Percentiles rank a stretch among this genome's conserved stretches.
Evolutionary conservation across 1,140 invertebrate species (phyloP).

Genomic region (Dendroctonus ponderosae): DNA sequence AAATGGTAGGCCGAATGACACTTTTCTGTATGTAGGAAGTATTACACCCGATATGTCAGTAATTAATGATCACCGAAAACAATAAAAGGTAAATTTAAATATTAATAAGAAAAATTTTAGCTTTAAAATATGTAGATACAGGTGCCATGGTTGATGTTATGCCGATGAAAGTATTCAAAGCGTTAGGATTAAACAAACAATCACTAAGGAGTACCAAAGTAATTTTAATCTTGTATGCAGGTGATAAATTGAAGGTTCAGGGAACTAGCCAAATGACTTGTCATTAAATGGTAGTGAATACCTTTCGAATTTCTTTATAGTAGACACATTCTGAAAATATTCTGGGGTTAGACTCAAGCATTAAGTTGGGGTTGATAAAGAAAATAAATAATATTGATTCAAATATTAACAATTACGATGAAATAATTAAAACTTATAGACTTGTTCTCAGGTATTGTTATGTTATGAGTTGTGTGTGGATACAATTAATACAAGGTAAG

Average conservation of each 20-base stretch:
- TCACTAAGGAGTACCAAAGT: slow-evolving; percentile 1
- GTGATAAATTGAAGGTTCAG: slow-evolving; percentile 26
- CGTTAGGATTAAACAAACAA: slow-evolving; percentile 5
- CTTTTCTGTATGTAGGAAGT: neutral
- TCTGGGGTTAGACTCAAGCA: no score
- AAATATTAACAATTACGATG: no score
- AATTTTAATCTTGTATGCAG: slow-evolving; percentile 26
- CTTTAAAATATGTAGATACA: slow-evolving; percentile 19
- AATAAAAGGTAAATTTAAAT: neutral
- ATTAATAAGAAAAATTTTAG: neutral
- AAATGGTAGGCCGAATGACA: neutral
- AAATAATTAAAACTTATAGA: no score
- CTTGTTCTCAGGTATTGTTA: no score
- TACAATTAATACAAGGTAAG: no score
- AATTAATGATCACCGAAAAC: neutral
- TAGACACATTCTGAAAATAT: no score
- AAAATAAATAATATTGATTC: no score
- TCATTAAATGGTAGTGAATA: no score
- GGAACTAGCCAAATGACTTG: no score
- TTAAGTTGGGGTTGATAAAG: no score
- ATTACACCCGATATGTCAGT: neutral
- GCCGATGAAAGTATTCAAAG: slow-evolving; percentile 9
- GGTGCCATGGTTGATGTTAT: slow-evolving; percentile 15
- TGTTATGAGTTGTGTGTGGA: no score
- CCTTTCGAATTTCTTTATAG: no score